phyloP scores from a whole-genome alignment of 2,888 invertebrate species.

The Lymantria dispar region DNA sequence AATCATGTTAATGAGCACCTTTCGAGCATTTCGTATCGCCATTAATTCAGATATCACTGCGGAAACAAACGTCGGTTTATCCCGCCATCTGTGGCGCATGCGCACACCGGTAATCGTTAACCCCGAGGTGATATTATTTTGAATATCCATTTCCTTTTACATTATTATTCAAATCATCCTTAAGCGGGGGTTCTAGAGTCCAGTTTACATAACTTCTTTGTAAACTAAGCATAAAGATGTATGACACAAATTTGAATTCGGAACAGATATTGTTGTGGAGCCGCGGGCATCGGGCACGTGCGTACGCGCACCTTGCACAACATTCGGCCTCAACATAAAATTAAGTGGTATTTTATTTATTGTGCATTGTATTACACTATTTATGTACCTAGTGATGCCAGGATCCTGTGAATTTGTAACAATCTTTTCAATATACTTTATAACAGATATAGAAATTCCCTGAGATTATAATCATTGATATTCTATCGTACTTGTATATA shows the following conservation, averaged over 20 bases:
- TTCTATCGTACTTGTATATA: too few species aligned
- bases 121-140: slow-evolving; percentile 83
- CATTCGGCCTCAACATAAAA: slow-evolving; percentile 56
- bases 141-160: slow-evolving; percentile 77
- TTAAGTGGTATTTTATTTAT: slow-evolving; percentile 62
- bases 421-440: too few species aligned
- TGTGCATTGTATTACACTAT: slow-evolving; percentile 44
- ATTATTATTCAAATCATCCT: slow-evolving; percentile 74
- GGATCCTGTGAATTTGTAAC: slow-evolving; percentile 17
- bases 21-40: slow-evolving; percentile 78
- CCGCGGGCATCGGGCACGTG: slow-evolving; percentile 77
- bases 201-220: slow-evolving; percentile 60
- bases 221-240: slow-evolving; percentile 68
- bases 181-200: slow-evolving; percentile 64
- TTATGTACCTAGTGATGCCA: slow-evolving; percentile 21
- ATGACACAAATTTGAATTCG: slow-evolving; percentile 79
- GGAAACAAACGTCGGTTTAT: slow-evolving; percentile 82
- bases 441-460: too few species aligned
- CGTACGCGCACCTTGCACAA: slow-evolving; percentile 77
- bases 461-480: too few species aligned
- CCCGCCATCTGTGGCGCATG: slow-evolving; percentile 79
- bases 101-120: slow-evolving; percentile 81
- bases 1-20: slow-evolving; percentile 82
- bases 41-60: slow-evolving; percentile 83
- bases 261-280: slow-evolving; percentile 69